phyloP scores from a whole-genome alignment of 1,140 invertebrate species.

The roundworm (Caenorhabditis elegans) region WBcel235 BX284603.4:8137501-8138000 shows the following conservation, averaged over 20 bases:
- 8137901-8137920: background rate
- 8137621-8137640: too few species aligned
- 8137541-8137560: too few species aligned
- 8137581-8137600: too few species aligned
- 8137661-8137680: too few species aligned
- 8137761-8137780: background rate
- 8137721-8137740: too few species aligned
- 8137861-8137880: background rate
- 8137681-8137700: too few species aligned
- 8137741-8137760: background rate
- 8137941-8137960: background rate
- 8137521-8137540: too few species aligned
- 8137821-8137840: slow-evolving; percentile 14
- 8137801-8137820: slow-evolving; percentile 4
- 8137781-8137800: background rate
- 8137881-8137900: background rate
- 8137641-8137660: too few species aligned
- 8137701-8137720: too few species aligned
- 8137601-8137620: too few species aligned
- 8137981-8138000: slow-evolving; percentile 17
- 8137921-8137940: background rate
- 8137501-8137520: too few species aligned
- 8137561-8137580: too few species aligned
- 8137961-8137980: slow-evolving; percentile 19
- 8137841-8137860: background rate